phyloP scores from a whole-genome alignment of 2,113 vertebrate species.

The Sprattus sprattus region DNA sequence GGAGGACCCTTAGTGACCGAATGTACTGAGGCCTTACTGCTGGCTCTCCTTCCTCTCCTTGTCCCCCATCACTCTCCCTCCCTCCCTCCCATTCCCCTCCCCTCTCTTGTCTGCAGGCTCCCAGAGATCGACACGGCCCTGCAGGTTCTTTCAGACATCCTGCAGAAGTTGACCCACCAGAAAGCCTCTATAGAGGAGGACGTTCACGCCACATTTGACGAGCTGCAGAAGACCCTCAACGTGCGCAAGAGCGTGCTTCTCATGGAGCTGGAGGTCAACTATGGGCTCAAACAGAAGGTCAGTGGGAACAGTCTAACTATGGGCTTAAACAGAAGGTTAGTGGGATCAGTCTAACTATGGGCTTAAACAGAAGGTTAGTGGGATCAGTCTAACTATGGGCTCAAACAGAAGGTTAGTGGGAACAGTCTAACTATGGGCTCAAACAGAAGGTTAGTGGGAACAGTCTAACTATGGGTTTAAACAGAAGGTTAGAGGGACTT shows the following conservation, averaged over 20 bases:
- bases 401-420: constrained; percentile 92
- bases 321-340: constrained; percentile 97
- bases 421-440: too few relatives aligned
- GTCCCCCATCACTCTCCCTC: background rate
- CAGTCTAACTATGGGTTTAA: too few relatives aligned
- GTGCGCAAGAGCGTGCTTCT: constrained; percentile 94
- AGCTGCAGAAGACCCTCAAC: constrained; percentile 93
- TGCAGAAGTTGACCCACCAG: constrained; percentile 90
- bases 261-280: constrained; percentile 98
- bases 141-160: constrained; percentile 90
- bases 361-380: constrained; percentile 93
- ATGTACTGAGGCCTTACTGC: background rate
- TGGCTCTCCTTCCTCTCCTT: background rate
- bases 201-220: constrained; percentile 90
- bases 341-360: constrained; percentile 77
- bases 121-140: constrained; percentile 95
- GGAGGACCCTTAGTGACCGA: background rate
- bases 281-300: constrained; percentile 97
- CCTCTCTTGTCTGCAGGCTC: constrained; percentile 68
- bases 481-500: too few relatives aligned
- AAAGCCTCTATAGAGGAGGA: constrained; percentile 92
- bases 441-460: too few relatives aligned
- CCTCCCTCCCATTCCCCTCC: background rate
- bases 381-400: constrained; percentile 78
- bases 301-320: constrained; percentile 74